Evolutionary conservation across 2,113 vertebrate genomes (phyloP).

Genomic region (Poecile atricapillus): DNA sequence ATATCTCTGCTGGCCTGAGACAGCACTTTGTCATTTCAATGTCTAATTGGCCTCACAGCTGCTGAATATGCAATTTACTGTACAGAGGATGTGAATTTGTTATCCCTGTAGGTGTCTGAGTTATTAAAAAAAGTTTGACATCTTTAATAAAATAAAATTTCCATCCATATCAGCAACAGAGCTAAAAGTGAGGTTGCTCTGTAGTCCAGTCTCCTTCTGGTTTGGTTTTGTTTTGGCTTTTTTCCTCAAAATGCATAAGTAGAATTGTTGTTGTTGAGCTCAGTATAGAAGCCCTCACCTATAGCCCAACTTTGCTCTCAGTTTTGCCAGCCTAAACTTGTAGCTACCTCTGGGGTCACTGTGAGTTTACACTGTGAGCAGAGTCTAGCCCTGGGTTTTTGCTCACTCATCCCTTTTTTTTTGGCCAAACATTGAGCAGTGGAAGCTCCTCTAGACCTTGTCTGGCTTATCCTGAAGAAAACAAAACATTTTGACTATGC

Average conservation of each 20-base stretch:
- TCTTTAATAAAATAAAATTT: constrained; percentile 20
- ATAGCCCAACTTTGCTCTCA: not conserved
- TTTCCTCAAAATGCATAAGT: not conserved
- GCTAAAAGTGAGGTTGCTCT: not conserved
- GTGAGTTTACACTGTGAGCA: not conserved
- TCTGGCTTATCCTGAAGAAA: not conserved
- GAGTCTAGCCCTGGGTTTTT: not conserved
- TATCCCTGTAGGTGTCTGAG: not conserved
- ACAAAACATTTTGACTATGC: not conserved
- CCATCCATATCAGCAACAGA: not conserved
- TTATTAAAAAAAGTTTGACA: constrained; percentile 6
- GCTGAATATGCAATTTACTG: not conserved
- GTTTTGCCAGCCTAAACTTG: not conserved
- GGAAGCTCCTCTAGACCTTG: not conserved
- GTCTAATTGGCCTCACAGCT: constrained; percentile 16
- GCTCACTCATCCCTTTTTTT: not conserved
- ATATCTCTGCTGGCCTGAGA: constrained; percentile 7
- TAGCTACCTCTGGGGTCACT: not conserved
- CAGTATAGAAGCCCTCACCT: not conserved
- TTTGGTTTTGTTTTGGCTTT: no score
- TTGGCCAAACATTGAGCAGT: not conserved
- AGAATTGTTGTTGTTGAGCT: not conserved
- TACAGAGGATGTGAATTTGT: not conserved
- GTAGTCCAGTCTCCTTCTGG: not conserved
- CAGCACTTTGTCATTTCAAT: constrained; percentile 20